Evolutionary conservation across 2,113 vertebrate species (phyloP), one percentile per base, ranked within the genome.

Genomic region (Eonycteris spelaea): DNA sequence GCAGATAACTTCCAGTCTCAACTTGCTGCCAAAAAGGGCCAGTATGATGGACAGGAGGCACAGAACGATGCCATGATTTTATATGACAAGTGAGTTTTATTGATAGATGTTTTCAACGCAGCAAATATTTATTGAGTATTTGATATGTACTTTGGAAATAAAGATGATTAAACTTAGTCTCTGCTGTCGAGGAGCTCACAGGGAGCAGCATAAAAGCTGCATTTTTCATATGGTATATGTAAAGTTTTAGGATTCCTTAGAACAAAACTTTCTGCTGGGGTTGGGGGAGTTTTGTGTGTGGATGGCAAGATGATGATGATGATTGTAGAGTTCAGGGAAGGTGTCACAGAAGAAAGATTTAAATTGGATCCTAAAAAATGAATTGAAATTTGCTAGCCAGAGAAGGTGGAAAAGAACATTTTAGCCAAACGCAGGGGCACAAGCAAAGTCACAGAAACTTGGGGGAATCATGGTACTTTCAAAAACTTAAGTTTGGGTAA

Each of bases 51-150:
- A 73, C 99, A 99, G 98, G 99, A 99, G 98, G 99, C 99, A 35
- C 99, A 99, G 97, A 99, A 99, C 0, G 99, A 99, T 53, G 99
- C 99, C 98, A 99, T 99, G 99, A 99, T 99, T 98, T 99, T 99
- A 90, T 99, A 99, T 71, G 99, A 99, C 98, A 99, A 99, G 99
- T 99, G 98, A 97, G 99, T 97, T 51, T 93, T 59, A 53, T 95
- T 89, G 51, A 55, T 53, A 73, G 6, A 38, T 93, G 7, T 11
- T 85, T 97, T 84, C 14, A 43, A 21, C 40, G 40, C 9, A 45
- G 48, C 48, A 30, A 35, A 16, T 88, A 40, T 18, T 63, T 88
- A 40, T 30, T 70, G 40, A 78, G 45, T 7, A 59, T 93, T 96
- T 68, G 5, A 48, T 82, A 45, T 30, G 11, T 63, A 70, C 48